phyloP scores from a whole-genome alignment of 2,888 invertebrate genomes.

The Xestia c-nigrum region DNA sequence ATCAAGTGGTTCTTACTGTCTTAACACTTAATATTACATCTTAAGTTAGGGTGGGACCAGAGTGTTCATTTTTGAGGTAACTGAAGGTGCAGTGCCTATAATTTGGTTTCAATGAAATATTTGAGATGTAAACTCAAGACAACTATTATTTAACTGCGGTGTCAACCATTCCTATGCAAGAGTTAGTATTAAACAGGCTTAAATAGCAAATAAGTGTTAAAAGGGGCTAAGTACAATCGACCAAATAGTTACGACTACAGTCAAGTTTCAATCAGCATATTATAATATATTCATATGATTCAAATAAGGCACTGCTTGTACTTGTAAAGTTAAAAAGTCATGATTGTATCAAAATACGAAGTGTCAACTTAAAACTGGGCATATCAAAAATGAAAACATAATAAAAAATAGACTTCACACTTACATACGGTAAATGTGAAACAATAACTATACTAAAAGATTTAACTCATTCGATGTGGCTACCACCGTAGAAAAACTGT shows the following conservation, averaged over 20 bases:
- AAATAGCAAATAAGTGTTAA: not conserved
- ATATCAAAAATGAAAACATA: conserved; percentile 53
- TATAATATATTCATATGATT: not conserved
- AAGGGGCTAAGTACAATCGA: not conserved
- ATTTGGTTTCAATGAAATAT: conserved; percentile 23
- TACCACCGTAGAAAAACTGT: not conserved
- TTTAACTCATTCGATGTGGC: not conserved
- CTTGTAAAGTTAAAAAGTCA: conserved; percentile 48
- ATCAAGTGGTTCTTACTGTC: conserved; percentile 29
- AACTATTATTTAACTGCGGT: not conserved
- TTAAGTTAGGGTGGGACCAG: conserved; percentile 60
- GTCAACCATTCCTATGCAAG: no score
- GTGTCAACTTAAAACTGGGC: conserved; percentile 41
- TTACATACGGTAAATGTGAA: conserved; percentile 24
- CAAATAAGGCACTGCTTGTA: conserved; percentile 46
- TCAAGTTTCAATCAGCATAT: not conserved
- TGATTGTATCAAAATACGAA: conserved; percentile 51
- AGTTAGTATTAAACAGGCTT: not conserved
- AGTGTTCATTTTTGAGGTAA: conserved; percentile 57
- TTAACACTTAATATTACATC: conserved; percentile 42
- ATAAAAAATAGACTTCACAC: conserved; percentile 42
- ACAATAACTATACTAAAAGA: conserved; percentile 8
- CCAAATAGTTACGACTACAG: not conserved
- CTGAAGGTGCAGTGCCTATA: conserved; percentile 46
- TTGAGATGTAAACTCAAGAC: not conserved